Percentiles rank a stretch among this genome's conserved stretches.
Evolutionary conservation across 2,888 invertebrate genomes (phyloP).

Genomic region (Tiliacea aurago): DNA sequence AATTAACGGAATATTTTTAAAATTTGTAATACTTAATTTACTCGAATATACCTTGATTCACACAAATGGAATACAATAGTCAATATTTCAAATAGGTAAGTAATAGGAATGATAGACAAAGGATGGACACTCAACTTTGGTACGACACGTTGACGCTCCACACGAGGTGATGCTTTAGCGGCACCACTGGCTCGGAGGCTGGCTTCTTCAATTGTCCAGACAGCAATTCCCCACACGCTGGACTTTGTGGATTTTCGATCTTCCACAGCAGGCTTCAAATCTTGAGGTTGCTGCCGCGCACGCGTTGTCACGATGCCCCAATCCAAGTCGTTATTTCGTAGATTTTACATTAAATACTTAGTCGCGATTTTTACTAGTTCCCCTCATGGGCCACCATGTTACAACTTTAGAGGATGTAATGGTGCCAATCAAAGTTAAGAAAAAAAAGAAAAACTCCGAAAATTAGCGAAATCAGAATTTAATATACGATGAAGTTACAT

Average conservation of each 20-base stretch:
- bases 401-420: too few species aligned
- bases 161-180: slow-evolving; percentile 13
- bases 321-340: slow-evolving; percentile 14
- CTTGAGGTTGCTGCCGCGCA: slow-evolving; percentile 23
- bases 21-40: slow-evolving; percentile 9
- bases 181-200: slow-evolving; percentile 8
- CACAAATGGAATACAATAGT: slow-evolving; percentile 17
- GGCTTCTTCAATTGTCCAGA: slow-evolving; percentile 12
- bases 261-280: slow-evolving; percentile 18
- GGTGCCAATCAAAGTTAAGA: too few species aligned
- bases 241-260: slow-evolving; percentile 11
- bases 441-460: too few species aligned
- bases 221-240: slow-evolving; percentile 16
- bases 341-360: slow-evolving; percentile 1
- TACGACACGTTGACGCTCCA: slow-evolving; percentile 3
- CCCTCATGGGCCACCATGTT: not conserved
- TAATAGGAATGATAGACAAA: slow-evolving; percentile 8
- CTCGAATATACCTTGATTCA: slow-evolving; percentile 15
- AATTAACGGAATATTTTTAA: slow-evolving; percentile 13
- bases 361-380: slow-evolving; percentile 7
- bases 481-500: too few species aligned
- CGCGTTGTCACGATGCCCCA: slow-evolving; percentile 16
- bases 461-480: too few species aligned
- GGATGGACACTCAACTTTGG: slow-evolving; percentile 16
- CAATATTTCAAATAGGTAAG: slow-evolving; percentile 6